A percentile compares a stretch with the other conserved stretches of the same genome.
Conservation (phyloP, 2,888 invertebrate species). For the Melanchra persicariae region DNA sequence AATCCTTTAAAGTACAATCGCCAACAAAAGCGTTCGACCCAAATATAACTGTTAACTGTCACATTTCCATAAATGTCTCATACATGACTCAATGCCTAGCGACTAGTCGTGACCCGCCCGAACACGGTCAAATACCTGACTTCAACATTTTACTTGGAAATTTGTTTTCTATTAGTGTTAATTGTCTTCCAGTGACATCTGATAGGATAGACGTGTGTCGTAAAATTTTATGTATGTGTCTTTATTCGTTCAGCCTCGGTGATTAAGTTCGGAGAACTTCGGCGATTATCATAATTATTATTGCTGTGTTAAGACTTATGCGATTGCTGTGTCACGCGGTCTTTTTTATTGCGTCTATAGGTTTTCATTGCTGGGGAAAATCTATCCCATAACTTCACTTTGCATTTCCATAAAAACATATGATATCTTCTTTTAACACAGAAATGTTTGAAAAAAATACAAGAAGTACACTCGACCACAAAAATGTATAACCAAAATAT, state of each 20-base stretch:
- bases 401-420: slow-evolving; percentile 3
- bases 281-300: slow-evolving; percentile 63
- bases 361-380: background rate
- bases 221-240: slow-evolving; percentile 65
- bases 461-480: slow-evolving; percentile 18
- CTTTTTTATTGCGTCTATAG: slow-evolving; percentile 16
- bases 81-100: slow-evolving; percentile 37
- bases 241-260: slow-evolving; percentile 56
- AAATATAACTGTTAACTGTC: slow-evolving; percentile 12
- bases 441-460: background rate
- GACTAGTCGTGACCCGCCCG: slow-evolving; percentile 28
- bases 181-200: slow-evolving; percentile 59
- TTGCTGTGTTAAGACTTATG: slow-evolving; percentile 16
- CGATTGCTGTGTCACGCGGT: slow-evolving; percentile 3
- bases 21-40: background rate
- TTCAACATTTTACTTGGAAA: slow-evolving; percentile 61
- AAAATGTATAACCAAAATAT: slow-evolving; percentile 35
- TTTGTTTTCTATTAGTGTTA: slow-evolving; percentile 65
- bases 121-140: slow-evolving; percentile 47
- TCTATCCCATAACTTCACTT: background rate
- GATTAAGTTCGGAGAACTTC: slow-evolving; percentile 53
- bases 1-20: background rate
- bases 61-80: slow-evolving; percentile 25
- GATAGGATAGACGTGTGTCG: slow-evolving; percentile 56
- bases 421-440: background rate